Conservation (phyloP, 2,888 invertebrate species). For the Galeopsomyia nigrocyanea region DNA sequence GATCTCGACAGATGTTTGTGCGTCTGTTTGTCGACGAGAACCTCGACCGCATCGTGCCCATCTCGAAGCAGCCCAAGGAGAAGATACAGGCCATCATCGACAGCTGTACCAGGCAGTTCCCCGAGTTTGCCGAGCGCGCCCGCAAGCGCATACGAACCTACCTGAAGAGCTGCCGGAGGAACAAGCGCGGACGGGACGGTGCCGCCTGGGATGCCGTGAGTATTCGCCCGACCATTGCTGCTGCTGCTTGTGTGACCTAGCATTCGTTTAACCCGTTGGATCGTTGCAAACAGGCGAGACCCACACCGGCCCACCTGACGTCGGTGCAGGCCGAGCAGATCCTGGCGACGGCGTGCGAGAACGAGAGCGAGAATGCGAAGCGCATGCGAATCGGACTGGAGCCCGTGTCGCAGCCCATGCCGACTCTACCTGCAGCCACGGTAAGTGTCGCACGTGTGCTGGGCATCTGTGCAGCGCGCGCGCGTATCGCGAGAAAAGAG, state of each 20-base stretch:
- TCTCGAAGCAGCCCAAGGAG: conserved; percentile 97
- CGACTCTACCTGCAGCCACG: conserved; percentile 78
- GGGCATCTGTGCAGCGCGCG: too few relatives aligned
- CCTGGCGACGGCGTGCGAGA: conserved; percentile 95
- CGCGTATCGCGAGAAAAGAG: not conserved
- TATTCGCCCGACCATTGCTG: conserved; percentile 49
- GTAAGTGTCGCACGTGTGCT: too few relatives aligned
- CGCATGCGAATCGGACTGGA: conserved; percentile 96
- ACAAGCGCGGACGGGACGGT: conserved; percentile 91
- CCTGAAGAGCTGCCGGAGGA: conserved; percentile 93
- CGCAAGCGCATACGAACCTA: conserved; percentile 95
- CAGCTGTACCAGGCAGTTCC: conserved; percentile 96
- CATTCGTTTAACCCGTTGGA: too few relatives aligned
- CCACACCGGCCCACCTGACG: conserved; percentile 96
- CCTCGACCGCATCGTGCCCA: conserved; percentile 95
- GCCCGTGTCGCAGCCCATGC: conserved; percentile 93
- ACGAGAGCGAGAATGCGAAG: conserved; percentile 97
- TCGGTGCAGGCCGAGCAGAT: conserved; percentile 97
- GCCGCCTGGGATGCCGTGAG: conserved; percentile 90
- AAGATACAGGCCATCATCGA: conserved; percentile 98
- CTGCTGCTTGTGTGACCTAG: too few relatives aligned
- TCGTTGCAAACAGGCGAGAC: conserved; percentile 78
- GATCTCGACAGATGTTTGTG: conserved; percentile 88
- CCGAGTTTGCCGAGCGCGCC: conserved; percentile 95
- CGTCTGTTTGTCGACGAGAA: conserved; percentile 97